Percentiles rank a stretch among this genome's conserved stretches.
phyloP scores from a whole-genome alignment of 2,888 invertebrate species.

The Eucera pruinosa region DNA sequence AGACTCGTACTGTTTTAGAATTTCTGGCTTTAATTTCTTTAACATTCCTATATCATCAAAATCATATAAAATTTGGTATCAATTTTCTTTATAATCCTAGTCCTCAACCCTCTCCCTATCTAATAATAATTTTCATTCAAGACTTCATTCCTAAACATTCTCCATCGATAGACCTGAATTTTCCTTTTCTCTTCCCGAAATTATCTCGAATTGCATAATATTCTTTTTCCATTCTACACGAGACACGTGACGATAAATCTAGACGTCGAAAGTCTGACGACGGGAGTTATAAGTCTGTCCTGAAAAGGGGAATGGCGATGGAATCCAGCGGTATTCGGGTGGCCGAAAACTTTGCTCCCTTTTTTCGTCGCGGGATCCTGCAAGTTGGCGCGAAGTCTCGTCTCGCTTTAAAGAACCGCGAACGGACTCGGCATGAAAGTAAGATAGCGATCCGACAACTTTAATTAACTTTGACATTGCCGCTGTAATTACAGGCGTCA shows the following conservation, averaged over 20 bases:
- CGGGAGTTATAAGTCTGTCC: background rate
- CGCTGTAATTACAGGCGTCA: slow-evolving; percentile 70
- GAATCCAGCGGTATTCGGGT: slow-evolving; percentile 27
- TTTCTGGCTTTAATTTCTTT: too few species aligned
- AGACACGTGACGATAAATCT: background rate
- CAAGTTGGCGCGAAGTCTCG: slow-evolving; percentile 49
- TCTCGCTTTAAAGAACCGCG: slow-evolving; percentile 47
- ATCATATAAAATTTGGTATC: too few species aligned
- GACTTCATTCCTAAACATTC: too few species aligned
- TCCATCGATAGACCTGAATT: background rate
- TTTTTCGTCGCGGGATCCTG: slow-evolving; percentile 14
- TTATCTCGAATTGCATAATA: background rate
- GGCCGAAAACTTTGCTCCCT: slow-evolving; percentile 34
- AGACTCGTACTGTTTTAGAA: too few species aligned
- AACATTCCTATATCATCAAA: too few species aligned
- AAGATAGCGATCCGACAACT: slow-evolving; percentile 74
- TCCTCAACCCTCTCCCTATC: background rate
- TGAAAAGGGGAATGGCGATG: slow-evolving; percentile 28
- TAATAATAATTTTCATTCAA: background rate
- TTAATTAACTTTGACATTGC: slow-evolving; percentile 76
- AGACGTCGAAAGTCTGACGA: too few species aligned
- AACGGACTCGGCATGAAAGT: slow-evolving; percentile 68
- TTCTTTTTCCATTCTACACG: too few species aligned
- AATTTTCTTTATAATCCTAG: too few species aligned
- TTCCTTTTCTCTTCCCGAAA: too few species aligned